Conservation (phyloP, 2,888 invertebrate genomes). For the Pachydiplax longipennis region DNA sequence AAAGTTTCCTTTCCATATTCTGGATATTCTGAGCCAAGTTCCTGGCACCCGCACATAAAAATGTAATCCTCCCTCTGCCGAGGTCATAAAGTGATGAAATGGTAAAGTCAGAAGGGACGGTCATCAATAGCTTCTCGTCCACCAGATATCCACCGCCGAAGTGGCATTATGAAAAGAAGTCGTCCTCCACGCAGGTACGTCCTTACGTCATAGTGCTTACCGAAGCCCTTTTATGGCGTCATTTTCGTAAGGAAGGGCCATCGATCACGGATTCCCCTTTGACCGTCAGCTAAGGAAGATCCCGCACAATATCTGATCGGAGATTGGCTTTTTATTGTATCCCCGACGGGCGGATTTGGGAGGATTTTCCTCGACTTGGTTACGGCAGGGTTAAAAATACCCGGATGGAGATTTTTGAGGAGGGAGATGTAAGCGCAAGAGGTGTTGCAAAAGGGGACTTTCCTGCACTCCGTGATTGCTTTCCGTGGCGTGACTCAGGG, state of each 20-base stretch:
- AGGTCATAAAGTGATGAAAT: neutral
- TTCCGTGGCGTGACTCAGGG: neutral
- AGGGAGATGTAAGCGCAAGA: neutral
- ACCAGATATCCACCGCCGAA: neutral
- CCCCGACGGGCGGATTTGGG: neutral
- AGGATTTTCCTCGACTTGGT: neutral
- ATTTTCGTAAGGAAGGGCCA: neutral
- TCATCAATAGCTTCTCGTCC: neutral
- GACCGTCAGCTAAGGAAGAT: neutral
- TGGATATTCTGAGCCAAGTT: too few relatives aligned
- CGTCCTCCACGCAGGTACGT: neutral
- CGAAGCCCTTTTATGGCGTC: neutral
- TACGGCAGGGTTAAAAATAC: neutral
- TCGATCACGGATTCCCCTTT: neutral
- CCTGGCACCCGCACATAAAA: too few relatives aligned
- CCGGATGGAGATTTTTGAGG: neutral
- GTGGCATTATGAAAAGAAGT: neutral
- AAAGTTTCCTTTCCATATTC: too few relatives aligned
- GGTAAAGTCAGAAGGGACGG: neutral
- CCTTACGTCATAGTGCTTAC: neutral
- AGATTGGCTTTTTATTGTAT: neutral
- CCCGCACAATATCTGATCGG: neutral
- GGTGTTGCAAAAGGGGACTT: neutral
- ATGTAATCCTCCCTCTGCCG: neutral
- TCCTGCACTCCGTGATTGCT: neutral